Base-by-base conservation (phyloP, 2,797 vertebrate genomes). In the Melanotaenia pygmaea region DNA sequence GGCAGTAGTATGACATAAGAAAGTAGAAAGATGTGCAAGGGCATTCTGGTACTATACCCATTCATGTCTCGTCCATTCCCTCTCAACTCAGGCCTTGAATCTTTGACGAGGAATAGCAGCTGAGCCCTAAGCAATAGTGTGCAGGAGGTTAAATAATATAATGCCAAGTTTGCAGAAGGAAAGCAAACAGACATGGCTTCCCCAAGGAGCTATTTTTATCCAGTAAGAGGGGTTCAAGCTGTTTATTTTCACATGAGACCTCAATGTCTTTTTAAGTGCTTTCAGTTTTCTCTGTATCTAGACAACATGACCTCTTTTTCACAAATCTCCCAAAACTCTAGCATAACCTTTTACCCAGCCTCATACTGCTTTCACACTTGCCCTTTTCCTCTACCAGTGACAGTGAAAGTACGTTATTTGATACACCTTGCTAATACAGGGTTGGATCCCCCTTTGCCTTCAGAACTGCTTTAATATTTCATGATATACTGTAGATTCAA, bases 81-180 rank as follows among this genome's bases (percentile, higher is more conserved):
- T 82, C 82, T 85, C 73, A 28, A 71, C 82, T 86, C 74, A 32
- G 72, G 74, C 59, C 71, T 68, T 3, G 16, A 53, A 20, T 67
- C 85, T 86, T 90, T 91, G 84, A 89, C 81, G 82, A 70, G 74
- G 69, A 76, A 73, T 71, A 84, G 79, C 82, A 82, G 79, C 80
- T 76, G 76, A 87, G 80, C 60, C 65, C 66, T 76, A 79, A 86
- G 76, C 54, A 79, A 84, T 80, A 88, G 63, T 82, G 85, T 83
- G 76, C 80, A 72, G 80, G 69, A 80, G 74, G 82, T 76, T 90
- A 88, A 85, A 83, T 86, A 88, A 84, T 85, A 87, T 70, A 78
- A 88, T 73, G 66, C 79, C 76, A 82, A 80, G 76, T 86, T 80
- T 74, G 68, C 69, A 74, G 64, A 69, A 59, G 75, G 74, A 84